Base-by-base conservation (phyloP, 1,140 invertebrate species). In the Goniozus legneri region DNA sequence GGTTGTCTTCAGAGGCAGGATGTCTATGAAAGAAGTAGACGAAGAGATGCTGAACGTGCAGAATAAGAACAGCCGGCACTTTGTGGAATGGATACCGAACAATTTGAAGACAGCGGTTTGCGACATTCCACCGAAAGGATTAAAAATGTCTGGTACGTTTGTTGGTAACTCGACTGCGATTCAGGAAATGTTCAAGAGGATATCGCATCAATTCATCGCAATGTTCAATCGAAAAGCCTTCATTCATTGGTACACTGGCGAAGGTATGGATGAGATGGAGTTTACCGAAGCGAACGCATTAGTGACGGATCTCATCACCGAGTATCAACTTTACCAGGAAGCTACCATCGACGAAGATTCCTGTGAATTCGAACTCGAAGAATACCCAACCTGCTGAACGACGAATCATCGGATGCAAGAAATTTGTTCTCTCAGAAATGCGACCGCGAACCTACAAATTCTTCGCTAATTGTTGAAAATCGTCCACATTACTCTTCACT, bases 21-120 rank as follows among this genome's bases (percentile, higher is more conserved):
- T 79, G 71, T 78, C 77, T 8, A 89, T 89, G 85, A 87, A 86
- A 69, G 86, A 88, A 69, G 86, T 93, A 7, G 88, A 91, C 57
- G 83, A 86, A 52, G 83, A 86, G 60, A 81, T 87, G 81, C 66
- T 87, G 35, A 83, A 82, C 46, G 73, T 84, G 8, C 84, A 86
- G 58, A 82, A 82, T 56, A 86, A 85, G 62, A 85, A 84, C 62
- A 77, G 75, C 37, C 62, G 65, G 35, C 83, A 83, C 58, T 85
- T 85, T 53, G 82, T 84, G 6, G 79, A 82, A 60, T 84, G 83
- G 82, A 84, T 85, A 48, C 83, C 77, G 1, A 77, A 76, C 40
- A 78, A 78, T 47, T 71, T 77, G 15, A 79, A 78, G 47, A 77
- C 75, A 0, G 89, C 89, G 3, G 84, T 87, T 8, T 78, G 77